phyloP scores from a whole-genome alignment of 2,888 invertebrate species.

The Masnerella sp. region DNA sequence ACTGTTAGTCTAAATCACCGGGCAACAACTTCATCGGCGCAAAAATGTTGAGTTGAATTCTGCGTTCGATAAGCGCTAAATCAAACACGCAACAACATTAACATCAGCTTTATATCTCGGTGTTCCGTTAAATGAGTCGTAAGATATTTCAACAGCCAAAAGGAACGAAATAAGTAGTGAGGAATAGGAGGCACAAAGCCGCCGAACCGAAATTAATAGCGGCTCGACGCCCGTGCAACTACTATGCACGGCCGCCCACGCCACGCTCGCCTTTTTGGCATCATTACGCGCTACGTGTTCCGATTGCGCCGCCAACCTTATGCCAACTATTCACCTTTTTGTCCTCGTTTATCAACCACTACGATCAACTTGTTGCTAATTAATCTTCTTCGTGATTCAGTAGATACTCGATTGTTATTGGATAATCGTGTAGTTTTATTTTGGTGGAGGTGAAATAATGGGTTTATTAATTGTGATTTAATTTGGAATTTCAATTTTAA shows the following conservation, averaged over 20 bases:
- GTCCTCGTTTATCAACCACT: too few relatives aligned
- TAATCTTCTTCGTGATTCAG: too few relatives aligned
- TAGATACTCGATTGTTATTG: too few relatives aligned
- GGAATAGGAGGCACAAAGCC: conserved; percentile 62
- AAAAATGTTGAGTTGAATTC: conserved; percentile 26
- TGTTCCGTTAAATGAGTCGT: conserved; percentile 57
- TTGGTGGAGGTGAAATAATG: too few relatives aligned
- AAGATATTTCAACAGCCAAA: conserved; percentile 53
- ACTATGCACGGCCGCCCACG: conserved; percentile 58
- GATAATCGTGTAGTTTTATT: too few relatives aligned
- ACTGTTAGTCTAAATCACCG: conserved; percentile 19
- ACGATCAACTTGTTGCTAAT: too few relatives aligned
- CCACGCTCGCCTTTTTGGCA: conserved; percentile 39
- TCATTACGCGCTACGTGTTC: conserved; percentile 47
- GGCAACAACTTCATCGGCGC: conserved; percentile 30
- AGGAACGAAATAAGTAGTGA: conserved; percentile 51
- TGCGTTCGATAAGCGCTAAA: conserved; percentile 33
- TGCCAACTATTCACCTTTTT: too few relatives aligned
- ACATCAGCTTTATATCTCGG: conserved; percentile 45
- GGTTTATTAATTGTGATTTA: too few relatives aligned
- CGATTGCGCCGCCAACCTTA: too few relatives aligned
- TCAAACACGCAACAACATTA: conserved; percentile 49
- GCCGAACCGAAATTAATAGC: conserved; percentile 68
- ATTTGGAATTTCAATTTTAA: too few relatives aligned
- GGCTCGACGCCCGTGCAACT: conserved; percentile 54